Percentiles rank a stretch among this genome's conserved stretches.
Evolutionary conservation across 2,888 invertebrate genomes (phyloP).

Genomic region (Epirrita christyi): DNA sequence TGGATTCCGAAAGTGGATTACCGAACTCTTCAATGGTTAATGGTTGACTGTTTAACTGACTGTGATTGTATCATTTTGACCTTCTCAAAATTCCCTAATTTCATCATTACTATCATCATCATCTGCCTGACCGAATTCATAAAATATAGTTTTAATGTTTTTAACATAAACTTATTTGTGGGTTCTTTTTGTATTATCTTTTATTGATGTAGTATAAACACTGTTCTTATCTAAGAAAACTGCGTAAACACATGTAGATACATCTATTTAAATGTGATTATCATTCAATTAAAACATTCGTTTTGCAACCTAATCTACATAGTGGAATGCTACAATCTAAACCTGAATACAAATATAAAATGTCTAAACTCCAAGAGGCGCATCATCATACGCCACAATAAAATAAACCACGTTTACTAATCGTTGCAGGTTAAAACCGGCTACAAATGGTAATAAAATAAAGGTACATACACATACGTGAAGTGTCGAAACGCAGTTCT

Average conservation of each 20-base stretch:
- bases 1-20: no score
- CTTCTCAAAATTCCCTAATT: no score
- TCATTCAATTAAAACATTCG: background rate
- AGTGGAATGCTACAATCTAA: conserved; percentile 30
- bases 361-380: conserved; percentile 58
- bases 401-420: conserved; percentile 75
- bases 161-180: no score
- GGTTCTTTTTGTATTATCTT: no score
- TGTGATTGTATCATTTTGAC: no score
- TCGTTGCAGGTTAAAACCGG: conserved; percentile 78
- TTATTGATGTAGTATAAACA: background rate
- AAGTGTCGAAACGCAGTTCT: conserved; percentile 77
- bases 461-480: conserved; percentile 73
- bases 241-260: conserved; percentile 1
- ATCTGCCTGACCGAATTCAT: no score
- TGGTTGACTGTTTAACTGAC: no score
- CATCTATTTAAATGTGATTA: conserved; percentile 1
- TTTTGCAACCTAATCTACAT: conserved; percentile 5
- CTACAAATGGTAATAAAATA: conserved; percentile 82
- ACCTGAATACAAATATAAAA: conserved; percentile 37
- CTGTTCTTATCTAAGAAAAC: background rate
- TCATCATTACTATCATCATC: no score
- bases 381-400: conserved; percentile 71
- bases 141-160: no score
- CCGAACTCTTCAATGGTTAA: no score